Evolutionary conservation across 2,888 invertebrate genomes (phyloP).

Genomic region (Trissolcus japonicus): DNA sequence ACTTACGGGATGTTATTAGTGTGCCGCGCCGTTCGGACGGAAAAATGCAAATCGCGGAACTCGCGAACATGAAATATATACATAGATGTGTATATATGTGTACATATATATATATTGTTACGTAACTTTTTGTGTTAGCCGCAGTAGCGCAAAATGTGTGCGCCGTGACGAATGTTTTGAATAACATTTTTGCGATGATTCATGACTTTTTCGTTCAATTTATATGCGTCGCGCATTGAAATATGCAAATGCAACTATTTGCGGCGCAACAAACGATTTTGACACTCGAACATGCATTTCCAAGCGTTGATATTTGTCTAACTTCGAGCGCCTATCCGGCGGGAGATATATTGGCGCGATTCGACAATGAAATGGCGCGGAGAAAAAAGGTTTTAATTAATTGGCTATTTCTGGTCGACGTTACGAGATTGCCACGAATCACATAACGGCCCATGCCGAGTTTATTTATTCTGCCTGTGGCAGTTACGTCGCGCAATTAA

Average conservation of each 20-base stretch:
- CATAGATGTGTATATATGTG: too few species aligned
- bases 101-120: too few species aligned
- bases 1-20: too few species aligned
- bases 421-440: conserved; percentile 27
- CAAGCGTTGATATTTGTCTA: conserved; percentile 50
- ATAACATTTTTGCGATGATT: conserved; percentile 51
- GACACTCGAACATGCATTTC: conserved; percentile 45
- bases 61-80: too few species aligned
- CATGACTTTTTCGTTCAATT: conserved; percentile 41
- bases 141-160: too few species aligned
- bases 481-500: conserved; percentile 36
- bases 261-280: conserved; percentile 50
- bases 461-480: conserved; percentile 30
- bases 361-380: conserved; percentile 31
- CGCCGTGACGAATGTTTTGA: conserved; percentile 1
- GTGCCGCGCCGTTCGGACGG: too few species aligned
- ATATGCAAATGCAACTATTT: conserved; percentile 54
- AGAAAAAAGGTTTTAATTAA: conserved; percentile 47
- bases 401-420: conserved; percentile 30
- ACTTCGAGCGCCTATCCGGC: conserved; percentile 38
- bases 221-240: conserved; percentile 42
- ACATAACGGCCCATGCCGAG: conserved; percentile 28
- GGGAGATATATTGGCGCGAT: conserved; percentile 33
- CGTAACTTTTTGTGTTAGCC: too few species aligned
- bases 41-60: neutral